Percentiles rank a stretch among this genome's conserved stretches.
Evolutionary conservation across 2,888 invertebrate genomes (phyloP).

Genomic region (Rhabditoides inermis): DNA sequence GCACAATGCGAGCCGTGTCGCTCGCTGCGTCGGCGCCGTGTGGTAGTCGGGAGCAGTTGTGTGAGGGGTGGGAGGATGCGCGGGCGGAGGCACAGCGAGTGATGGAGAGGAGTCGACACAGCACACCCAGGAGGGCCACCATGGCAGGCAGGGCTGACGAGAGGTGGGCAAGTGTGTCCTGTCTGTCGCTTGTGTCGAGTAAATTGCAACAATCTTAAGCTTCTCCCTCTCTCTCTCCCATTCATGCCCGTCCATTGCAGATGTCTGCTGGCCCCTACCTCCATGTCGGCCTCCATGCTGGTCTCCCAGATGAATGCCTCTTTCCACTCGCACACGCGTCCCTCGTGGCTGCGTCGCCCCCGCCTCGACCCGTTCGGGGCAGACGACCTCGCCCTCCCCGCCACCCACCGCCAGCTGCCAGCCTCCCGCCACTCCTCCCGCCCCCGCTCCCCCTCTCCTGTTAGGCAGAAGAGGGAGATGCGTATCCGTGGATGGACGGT

Average conservation of each 20-base stretch:
- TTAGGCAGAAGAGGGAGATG: too few species aligned
- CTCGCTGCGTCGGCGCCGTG: constrained; percentile 7
- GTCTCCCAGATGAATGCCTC: too few species aligned
- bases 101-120: constrained; percentile 18
- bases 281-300: too few species aligned
- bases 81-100: constrained; percentile 11
- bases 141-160: constrained; percentile 19
- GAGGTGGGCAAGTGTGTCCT: constrained; percentile 11
- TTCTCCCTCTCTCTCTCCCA: background rate
- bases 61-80: constrained; percentile 10
- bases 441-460: too few species aligned
- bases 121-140: constrained; percentile 10
- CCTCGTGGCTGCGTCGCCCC: background rate
- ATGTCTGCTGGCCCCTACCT: too few species aligned
- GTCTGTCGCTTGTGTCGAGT: constrained; percentile 1
- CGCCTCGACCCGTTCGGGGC: too few species aligned
- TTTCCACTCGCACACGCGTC: background rate
- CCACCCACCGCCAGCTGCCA: too few species aligned
- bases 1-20: too few species aligned
- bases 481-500: too few species aligned
- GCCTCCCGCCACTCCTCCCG: too few species aligned
- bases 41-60: constrained; percentile 22
- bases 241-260: background rate
- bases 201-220: background rate
- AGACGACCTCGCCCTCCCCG: too few species aligned